Base-by-base conservation (phyloP, 2,797 vertebrate species). In the Taeniopygia guttata region DNA sequence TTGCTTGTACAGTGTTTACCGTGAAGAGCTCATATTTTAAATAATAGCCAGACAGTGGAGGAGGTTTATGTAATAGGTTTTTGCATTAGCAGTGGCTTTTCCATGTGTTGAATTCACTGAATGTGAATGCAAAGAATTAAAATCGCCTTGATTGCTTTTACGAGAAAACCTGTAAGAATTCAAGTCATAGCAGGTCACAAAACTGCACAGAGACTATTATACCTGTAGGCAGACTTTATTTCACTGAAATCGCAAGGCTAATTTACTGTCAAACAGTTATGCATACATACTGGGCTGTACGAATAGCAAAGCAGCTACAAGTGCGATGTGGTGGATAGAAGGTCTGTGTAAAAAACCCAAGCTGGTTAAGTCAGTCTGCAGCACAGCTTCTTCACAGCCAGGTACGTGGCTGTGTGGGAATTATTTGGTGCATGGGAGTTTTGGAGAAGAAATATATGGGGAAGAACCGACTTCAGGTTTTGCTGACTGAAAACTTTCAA, bases 201-300 rank as follows among this genome's bases (percentile, higher is more conserved):
- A 72, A 30, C 11, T 32, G 25, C 25, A 51, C 21, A 30, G 62
- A 82, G 48, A 30, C 4, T 13, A 5, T 22, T n/a, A 5, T 0
- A 26, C 8, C 16, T 45, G 11, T 16, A 48, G 36, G 60, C 48
- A 74, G 84, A 17, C 7, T 49, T 74, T 22, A 11, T 62, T 66
- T 40, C 4, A 5, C 43, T 58, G 48, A 73, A 89, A 89, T 76
- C 48, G 8, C 26, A 16, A 9, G 22, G 20, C 36, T 59, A 19
- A 46, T 42, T 83, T 63, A 54, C 17, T 34, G 58, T 14, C 17
- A 63, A 36, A 7, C 16, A 30, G 11, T 43, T 23, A 36, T 1
- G 16, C 5, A 1, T 20, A 4, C 5, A 56, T 34, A 3, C 13
- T 29, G 43, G n/a, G 13, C 43, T 0, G 0, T 48, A 34, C 55